Conservation (phyloP, 2,888 invertebrate genomes). For the Bombyx huttoni region DNA sequence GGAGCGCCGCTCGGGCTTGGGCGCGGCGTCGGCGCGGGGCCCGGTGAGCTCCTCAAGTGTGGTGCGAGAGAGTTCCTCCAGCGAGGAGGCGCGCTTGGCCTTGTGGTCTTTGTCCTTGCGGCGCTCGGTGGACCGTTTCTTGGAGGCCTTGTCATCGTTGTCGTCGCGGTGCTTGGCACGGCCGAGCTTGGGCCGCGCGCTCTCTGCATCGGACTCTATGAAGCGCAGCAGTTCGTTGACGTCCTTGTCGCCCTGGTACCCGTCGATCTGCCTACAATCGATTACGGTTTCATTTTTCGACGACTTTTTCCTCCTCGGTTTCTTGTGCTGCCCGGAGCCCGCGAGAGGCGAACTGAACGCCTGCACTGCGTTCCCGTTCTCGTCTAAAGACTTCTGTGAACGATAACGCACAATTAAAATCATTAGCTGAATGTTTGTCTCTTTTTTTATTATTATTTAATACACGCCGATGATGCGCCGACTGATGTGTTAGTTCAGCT, state of each 20-base stretch:
- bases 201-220: conserved; percentile 77
- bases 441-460: too few relatives aligned
- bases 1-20: conserved; percentile 71
- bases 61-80: conserved; percentile 85
- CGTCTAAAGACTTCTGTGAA: conserved; percentile 80
- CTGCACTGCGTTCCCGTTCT: conserved; percentile 84
- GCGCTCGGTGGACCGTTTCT: conserved; percentile 66
- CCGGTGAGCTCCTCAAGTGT: conserved; percentile 80
- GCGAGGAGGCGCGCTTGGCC: conserved; percentile 81
- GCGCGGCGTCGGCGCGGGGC: conserved; percentile 32
- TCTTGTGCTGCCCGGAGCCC: conserved; percentile 66
- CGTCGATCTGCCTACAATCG: conserved; percentile 77
- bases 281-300: conserved; percentile 73
- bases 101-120: conserved; percentile 52
- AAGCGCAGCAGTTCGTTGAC: conserved; percentile 83
- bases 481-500: neutral
- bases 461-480: neutral
- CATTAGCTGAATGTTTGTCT: neutral
- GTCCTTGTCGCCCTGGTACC: conserved; percentile 84
- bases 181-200: conserved; percentile 37
- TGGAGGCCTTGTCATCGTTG: conserved; percentile 51
- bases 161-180: conserved; percentile 55
- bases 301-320: conserved; percentile 73
- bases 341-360: conserved; percentile 60
- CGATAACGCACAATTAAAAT: conserved; percentile 17